These are phyloP conservation scores for Leucopsar rothschildi DNA, from an alignment of 2,113 vertebrate genomes.

Conservation along the genomic window DNA sequence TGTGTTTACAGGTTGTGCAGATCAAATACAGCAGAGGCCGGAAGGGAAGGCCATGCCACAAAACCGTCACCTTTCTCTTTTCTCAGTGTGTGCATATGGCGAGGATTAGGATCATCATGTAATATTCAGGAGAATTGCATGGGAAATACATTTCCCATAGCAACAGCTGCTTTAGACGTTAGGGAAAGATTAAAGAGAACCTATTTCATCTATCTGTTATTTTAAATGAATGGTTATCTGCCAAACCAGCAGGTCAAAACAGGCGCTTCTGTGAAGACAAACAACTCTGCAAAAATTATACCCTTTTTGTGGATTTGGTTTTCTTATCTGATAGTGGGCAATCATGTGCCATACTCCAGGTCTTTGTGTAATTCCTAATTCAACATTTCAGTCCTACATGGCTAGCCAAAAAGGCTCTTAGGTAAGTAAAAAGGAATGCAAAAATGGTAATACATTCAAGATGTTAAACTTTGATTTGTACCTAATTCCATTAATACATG, in stretches of 20 bases:
- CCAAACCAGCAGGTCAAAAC: conserved; percentile 52
- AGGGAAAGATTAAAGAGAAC: conserved; percentile 46
- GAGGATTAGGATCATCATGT: conserved; percentile 20
- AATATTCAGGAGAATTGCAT: conserved; percentile 55
- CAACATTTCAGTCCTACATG: background rate
- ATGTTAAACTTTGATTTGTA: conserved; percentile 47
- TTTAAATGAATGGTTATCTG: conserved; percentile 43
- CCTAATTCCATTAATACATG: conserved; percentile 8
- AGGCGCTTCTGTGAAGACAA: background rate
- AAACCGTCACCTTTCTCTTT: background rate
- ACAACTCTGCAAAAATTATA: background rate
- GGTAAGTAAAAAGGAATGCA: conserved; percentile 49
- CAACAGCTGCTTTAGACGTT: conserved; percentile 57
- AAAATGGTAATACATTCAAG: conserved; percentile 48
- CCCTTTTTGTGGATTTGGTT: background rate
- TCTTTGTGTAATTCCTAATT: conserved; percentile 22
- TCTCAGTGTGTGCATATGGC: background rate
- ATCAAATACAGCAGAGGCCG: background rate
- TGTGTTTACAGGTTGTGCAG: background rate
- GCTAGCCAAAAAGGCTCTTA: conserved; percentile 2
- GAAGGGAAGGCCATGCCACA: background rate
- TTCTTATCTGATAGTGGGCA: conserved; percentile 24
- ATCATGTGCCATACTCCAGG: background rate
- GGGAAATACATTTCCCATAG: conserved; percentile 48
- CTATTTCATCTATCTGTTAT: conserved; percentile 44